phyloP scores from a whole-genome alignment of 2,888 invertebrate species.

The Notodonta ziczac region DNA sequence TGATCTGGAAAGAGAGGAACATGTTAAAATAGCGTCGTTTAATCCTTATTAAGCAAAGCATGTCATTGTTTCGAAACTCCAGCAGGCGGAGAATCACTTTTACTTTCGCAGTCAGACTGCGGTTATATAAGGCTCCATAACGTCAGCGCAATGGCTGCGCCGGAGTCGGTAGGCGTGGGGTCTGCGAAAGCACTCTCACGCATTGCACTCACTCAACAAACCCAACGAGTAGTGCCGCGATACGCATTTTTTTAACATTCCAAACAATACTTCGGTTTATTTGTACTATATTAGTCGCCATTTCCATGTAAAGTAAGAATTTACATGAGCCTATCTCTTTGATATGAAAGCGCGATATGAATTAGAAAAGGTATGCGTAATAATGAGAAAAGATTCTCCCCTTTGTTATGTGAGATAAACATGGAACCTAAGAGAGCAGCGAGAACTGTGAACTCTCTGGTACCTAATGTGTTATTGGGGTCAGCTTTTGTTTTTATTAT shows the following conservation, averaged over 20 bases:
- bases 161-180: constrained; percentile 54
- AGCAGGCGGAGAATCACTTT: constrained; percentile 76
- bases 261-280: neutral
- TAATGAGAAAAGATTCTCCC: neutral
- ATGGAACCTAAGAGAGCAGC: no score
- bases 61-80: constrained; percentile 74
- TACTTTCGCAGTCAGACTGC: constrained; percentile 76
- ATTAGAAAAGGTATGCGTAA: neutral
- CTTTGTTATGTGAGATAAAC: constrained; percentile 7
- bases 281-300: no score
- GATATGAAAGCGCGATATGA: constrained; percentile 1
- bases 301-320: neutral
- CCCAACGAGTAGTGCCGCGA: constrained; percentile 9
- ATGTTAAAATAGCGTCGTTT: constrained; percentile 45
- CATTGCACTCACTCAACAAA: constrained; percentile 8
- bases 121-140: constrained; percentile 76
- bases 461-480: constrained; percentile 38
- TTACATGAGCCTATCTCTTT: neutral
- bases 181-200: constrained; percentile 69
- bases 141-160: constrained; percentile 61
- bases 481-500: constrained; percentile 70
- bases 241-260: neutral
- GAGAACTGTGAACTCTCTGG: no score
- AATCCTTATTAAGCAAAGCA: constrained; percentile 66
- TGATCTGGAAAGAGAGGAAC: constrained; percentile 60